Conservation (phyloP, 2,113 vertebrate species). For the Tachycineta bicolor region DNA sequence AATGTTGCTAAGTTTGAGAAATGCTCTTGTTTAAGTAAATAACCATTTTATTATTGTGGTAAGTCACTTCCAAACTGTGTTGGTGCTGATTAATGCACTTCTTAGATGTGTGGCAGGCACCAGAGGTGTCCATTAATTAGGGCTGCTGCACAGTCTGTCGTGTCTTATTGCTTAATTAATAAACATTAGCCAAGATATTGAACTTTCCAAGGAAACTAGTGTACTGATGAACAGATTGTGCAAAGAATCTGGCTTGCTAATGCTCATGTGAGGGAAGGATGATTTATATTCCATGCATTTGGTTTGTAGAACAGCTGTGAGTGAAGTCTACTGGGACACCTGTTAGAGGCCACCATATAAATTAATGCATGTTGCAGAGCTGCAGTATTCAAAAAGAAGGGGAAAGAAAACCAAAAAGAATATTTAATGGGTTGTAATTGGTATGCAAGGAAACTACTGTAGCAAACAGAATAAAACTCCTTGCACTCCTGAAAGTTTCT, state of each 20-base stretch:
- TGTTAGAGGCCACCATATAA: slow-evolving; percentile 55
- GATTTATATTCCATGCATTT: slow-evolving; percentile 54
- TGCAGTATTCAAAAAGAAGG: not conserved
- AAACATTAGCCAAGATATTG: slow-evolving; percentile 66
- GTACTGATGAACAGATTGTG: slow-evolving; percentile 54
- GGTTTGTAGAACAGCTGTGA: slow-evolving; percentile 58
- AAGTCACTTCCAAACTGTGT: slow-evolving; percentile 25
- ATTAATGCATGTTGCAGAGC: slow-evolving; percentile 6
- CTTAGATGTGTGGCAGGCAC: slow-evolving; percentile 52
- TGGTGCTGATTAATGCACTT: slow-evolving; percentile 55
- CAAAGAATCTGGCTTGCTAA: slow-evolving; percentile 14
- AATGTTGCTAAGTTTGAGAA: slow-evolving; percentile 12
- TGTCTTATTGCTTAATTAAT: slow-evolving; percentile 72
- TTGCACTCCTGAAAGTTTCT: not conserved
- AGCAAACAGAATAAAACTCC: slow-evolving; percentile 29
- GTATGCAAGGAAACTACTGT: slow-evolving; percentile 21
- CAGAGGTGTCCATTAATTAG: slow-evolving; percentile 66
- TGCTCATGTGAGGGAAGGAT: slow-evolving; percentile 42
- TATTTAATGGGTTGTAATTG: slow-evolving; percentile 41
- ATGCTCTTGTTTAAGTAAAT: slow-evolving; percentile 40
- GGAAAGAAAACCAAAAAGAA: not conserved
- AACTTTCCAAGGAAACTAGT: slow-evolving; percentile 48
- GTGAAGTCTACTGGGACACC: slow-evolving; percentile 43
- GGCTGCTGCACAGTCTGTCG: slow-evolving; percentile 50
- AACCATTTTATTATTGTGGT: slow-evolving; percentile 39